Base-by-base conservation (phyloP, 2,888 invertebrate species). In the Ennomos quercinarius region DNA sequence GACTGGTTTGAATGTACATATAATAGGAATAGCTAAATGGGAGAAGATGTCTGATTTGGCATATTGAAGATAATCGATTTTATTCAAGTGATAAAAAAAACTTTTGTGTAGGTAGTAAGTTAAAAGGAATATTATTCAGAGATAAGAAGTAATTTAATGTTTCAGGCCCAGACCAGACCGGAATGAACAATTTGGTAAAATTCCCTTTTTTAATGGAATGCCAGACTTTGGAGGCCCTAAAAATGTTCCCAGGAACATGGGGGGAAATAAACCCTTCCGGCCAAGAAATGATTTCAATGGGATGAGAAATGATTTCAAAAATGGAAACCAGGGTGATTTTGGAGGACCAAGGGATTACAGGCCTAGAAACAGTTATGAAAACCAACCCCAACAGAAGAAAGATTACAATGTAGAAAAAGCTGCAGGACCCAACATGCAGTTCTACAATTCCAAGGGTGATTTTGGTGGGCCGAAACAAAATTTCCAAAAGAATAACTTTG, bases 161-260 rank as follows among this genome's bases (percentile, higher is more conserved):
- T 94, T 91, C 87, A 94, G 94, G 82, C 93, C 94, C 78, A 91
- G 94, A 82, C 91, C 93, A 83, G 94, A 95, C 85, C 94, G 94
- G 82, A 93, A 93, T 89, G 94, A 94, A 93, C 94, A 94, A 93
- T 93, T 92, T 84, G 93, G 93, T 82, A 94, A 94, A 87, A 89
- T 94, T 66, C 91, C 87, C 61, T 90, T 82, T 71, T 86, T 86
- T 64, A 90, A 89, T 83, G 87, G 87, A 57, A 69, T 87, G 63
- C 85, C 75, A 71, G 92, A 93, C 63, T 93, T 93, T 78, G 93
- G 93, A 46, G 93, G 93, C 11, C 93, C 93, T 53, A 93, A 91
- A 80, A 88, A 83, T 82, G 87, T 83, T 63, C 93, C 93, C 39
- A 84, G 93, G 71, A 86, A 86, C 63, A 86, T 88, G 83, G 84